Evolutionary conservation across 2,888 invertebrate species (phyloP), one percentile per base, ranked within the genome.

Genomic region (Latrodectus hesperus): DNA sequence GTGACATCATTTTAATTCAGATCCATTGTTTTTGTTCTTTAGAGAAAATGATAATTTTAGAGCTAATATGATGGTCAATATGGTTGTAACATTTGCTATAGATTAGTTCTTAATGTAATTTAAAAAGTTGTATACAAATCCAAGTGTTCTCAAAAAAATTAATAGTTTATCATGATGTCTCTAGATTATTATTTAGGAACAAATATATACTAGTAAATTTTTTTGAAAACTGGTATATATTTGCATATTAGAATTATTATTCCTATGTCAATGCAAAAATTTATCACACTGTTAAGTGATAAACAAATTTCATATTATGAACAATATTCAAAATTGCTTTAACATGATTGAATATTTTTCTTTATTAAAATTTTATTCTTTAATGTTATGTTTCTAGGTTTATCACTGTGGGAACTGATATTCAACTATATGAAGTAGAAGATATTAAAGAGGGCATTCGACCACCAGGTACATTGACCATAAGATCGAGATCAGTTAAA

Each of bases 351-450:
- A 51, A 16, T 14, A 22, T n/a, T 10, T 26, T 26, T n/a, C n/a
- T n/a, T 16, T 3, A 12, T 76, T 38, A 38, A 22, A 55, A 16
- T 38, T 17, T n/a, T 17, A 14, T 12, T 49, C n/a, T 74, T 17
- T 14, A 38, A 38, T 38, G 38, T 38, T 73, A 14, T 26, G 2
- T 4, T 75, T 26, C 68, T 55, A 91, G 91, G 84, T 98, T 98
- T 91, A 95, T 98, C 90, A 95, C 97, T 76, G 97, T 97, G 96
- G 96, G 97, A 68, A 95, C 97, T 81, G 97, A 98, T 91, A 95
- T 98, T 91, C 95, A 95, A 92, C 93, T 98, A 77, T 98, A 97
- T 92, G 91, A 93, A 89, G 91, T 92, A 10, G 96, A 97, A 93
- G 93, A 81, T 26, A 26, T 80, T 10, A 89, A 80, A 68, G 89